Conservation (phyloP, 1,140 invertebrate species). For the Bilobella aurantiaca region DNA sequence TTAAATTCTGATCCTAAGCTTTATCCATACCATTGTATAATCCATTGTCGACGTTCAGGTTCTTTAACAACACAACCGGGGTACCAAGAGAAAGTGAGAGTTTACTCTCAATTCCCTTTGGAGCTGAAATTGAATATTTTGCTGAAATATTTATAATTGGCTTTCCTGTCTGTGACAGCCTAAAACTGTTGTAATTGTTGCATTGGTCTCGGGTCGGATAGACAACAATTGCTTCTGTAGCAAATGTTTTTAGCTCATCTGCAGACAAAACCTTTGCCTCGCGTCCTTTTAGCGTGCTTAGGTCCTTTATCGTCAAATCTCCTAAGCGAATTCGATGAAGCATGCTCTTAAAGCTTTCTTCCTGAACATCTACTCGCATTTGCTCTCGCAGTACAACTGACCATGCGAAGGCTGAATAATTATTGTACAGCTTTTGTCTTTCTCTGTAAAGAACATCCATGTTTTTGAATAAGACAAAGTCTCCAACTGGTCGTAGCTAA, state of each 20-base stretch:
- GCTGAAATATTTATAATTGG: background rate
- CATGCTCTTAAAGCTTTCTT: background rate
- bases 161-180: background rate
- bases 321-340: background rate
- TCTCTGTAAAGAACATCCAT: background rate
- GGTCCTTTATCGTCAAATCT: background rate
- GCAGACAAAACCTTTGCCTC: background rate
- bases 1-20: no score
- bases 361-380: background rate
- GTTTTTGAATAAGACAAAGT: background rate
- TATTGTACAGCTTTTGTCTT: background rate
- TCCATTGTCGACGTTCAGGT: background rate
- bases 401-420: background rate
- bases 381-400: background rate
- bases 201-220: background rate
- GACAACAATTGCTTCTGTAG: background rate
- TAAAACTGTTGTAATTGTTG: background rate
- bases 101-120: background rate
- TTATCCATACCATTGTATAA: background rate
- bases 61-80: background rate
- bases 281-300: background rate
- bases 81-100: background rate
- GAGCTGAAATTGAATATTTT: background rate
- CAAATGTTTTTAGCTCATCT: background rate
- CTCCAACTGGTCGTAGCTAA: background rate